Percentiles rank a stretch among this genome's conserved stretches.
Conservation (phyloP, 2,888 invertebrate genomes). For the Tiphia femorata region DNA sequence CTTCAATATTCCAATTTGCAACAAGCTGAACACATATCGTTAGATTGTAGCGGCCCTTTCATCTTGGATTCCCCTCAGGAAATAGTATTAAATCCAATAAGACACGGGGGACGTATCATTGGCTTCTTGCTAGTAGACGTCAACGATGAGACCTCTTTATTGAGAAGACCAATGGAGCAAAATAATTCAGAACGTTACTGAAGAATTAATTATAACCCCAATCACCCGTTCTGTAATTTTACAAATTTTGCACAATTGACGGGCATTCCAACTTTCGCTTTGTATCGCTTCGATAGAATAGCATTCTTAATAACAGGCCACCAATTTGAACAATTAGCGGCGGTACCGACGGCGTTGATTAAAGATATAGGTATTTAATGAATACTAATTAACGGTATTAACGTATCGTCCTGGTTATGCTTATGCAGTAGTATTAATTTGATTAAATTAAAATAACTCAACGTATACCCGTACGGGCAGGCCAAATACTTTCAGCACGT, state of each 20-base stretch:
- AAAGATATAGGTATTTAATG: not conserved
- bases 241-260: no score
- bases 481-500: no score
- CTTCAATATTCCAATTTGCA: no score
- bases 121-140: not conserved
- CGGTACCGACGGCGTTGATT: slow-evolving; percentile 10
- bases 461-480: no score
- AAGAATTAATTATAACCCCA: no score
- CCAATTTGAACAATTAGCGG: slow-evolving; percentile 10
- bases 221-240: no score
- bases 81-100: not conserved
- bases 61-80: not conserved
- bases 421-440: no score
- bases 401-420: not conserved
- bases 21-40: no score
- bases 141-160: not conserved
- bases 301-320: no score
- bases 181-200: not conserved
- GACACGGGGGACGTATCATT: not conserved
- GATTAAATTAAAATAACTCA: no score
- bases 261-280: no score
- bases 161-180: not conserved
- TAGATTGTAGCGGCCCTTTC: not conserved
- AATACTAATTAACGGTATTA: not conserved
- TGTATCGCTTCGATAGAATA: no score